A percentile compares a stretch with the other conserved stretches of the same genome.
Evolutionary conservation across 1,140 invertebrate species (phyloP).

Genomic region (Eueides isabella): DNA sequence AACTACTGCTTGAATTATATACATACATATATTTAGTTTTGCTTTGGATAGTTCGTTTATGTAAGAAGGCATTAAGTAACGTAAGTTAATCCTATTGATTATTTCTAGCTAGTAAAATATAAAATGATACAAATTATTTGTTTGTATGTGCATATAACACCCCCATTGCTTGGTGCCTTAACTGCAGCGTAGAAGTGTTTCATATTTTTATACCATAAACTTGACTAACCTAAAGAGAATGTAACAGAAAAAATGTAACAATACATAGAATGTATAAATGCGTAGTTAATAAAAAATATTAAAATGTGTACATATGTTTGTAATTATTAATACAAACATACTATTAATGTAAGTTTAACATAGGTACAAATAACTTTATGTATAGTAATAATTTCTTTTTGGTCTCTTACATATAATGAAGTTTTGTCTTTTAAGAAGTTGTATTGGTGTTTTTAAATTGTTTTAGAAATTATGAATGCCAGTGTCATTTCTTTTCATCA

Average conservation of each 20-base stretch:
- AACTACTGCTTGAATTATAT: too few relatives aligned
- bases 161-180: conserved; percentile 34
- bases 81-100: too few relatives aligned
- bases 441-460: background rate
- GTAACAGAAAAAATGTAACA: background rate
- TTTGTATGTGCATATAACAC: conserved; percentile 8
- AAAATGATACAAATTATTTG: conserved; percentile 10
- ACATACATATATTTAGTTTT: too few relatives aligned
- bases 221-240: background rate
- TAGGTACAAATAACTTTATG: background rate
- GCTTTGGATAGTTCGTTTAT: too few relatives aligned
- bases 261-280: background rate
- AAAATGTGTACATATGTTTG: background rate
- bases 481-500: background rate
- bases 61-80: too few relatives aligned
- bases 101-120: too few relatives aligned
- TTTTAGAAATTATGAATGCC: background rate
- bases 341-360: background rate
- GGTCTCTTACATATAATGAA: background rate
- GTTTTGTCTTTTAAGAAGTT: background rate
- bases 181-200: conserved; percentile 12
- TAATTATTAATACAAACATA: background rate
- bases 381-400: conserved; percentile 6
- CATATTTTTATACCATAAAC: conserved; percentile 32
- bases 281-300: background rate